These are phyloP conservation scores for Intellagama lesueurii DNA, from an alignment of 2,797 vertebrate species.

Conservation along the genomic window DNA sequence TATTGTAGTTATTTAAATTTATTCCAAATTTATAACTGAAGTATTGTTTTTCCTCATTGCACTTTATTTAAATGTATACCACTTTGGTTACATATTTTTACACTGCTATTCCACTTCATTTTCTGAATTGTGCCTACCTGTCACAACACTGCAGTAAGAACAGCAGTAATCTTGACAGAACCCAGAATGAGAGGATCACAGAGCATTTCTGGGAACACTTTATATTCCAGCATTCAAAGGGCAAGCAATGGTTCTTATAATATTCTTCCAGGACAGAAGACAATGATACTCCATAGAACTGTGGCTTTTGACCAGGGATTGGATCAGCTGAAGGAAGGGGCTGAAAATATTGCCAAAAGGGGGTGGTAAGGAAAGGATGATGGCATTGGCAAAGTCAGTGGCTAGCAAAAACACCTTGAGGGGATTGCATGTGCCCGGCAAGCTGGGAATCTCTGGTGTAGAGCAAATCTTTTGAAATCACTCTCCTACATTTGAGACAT, in stretches of 20 bases:
- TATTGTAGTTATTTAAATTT: neutral
- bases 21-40: neutral
- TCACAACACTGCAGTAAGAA: neutral
- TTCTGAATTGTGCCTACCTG: neutral
- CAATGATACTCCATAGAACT: neutral
- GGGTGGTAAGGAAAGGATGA: neutral
- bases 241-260: neutral
- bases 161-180: neutral
- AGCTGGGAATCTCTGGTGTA: neutral
- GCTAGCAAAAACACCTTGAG: neutral
- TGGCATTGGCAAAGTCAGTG: neutral
- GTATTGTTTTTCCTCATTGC: neutral
- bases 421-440: neutral
- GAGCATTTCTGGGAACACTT: neutral
- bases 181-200: neutral
- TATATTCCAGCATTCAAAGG: neutral
- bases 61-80: neutral
- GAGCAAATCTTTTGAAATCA: neutral
- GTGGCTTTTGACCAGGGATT: neutral
- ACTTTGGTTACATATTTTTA: neutral
- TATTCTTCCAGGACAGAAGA: neutral
- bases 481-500: neutral
- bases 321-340: neutral
- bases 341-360: neutral
- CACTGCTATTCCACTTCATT: neutral